Evolutionary conservation across 2,888 invertebrate genomes (phyloP).

Genomic region (Kuschelorhynchus macadamiae): DNA sequence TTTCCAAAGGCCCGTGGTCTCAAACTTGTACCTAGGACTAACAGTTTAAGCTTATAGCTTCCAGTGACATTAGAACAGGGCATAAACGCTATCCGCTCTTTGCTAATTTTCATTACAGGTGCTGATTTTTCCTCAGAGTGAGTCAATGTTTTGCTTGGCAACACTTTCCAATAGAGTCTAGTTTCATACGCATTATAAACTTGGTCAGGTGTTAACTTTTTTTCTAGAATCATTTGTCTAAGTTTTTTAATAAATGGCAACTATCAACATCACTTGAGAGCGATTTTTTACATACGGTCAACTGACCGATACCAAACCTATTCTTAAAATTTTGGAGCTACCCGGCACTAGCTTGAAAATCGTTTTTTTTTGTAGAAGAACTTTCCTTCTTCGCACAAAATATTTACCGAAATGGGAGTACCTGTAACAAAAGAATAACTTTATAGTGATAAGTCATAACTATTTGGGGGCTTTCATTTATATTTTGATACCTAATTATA

Average conservation of each 20-base stretch:
- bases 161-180: constrained; percentile 41
- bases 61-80: constrained; percentile 8
- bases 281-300: too few species aligned
- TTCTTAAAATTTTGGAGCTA: too few species aligned
- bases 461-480: too few species aligned
- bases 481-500: too few species aligned
- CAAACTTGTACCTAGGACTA: background rate
- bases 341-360: too few species aligned
- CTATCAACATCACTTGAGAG: background rate
- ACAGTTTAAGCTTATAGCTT: constrained; percentile 9
- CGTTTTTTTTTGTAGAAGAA: too few species aligned
- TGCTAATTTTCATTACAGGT: constrained; percentile 30
- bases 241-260: background rate
- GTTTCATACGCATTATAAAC: constrained; percentile 48
- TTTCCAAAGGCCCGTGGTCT: constrained; percentile 7
- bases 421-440: too few species aligned
- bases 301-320: too few species aligned
- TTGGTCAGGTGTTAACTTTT: constrained; percentile 14
- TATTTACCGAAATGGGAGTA: too few species aligned
- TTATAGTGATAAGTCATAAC: too few species aligned
- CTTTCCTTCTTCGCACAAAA: too few species aligned
- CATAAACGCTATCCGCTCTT: constrained; percentile 32
- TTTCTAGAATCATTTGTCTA: background rate
- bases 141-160: constrained; percentile 32
- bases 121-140: constrained; percentile 14